Conservation (phyloP, 2,888 invertebrate species). For the Saturnia japonica region DNA sequence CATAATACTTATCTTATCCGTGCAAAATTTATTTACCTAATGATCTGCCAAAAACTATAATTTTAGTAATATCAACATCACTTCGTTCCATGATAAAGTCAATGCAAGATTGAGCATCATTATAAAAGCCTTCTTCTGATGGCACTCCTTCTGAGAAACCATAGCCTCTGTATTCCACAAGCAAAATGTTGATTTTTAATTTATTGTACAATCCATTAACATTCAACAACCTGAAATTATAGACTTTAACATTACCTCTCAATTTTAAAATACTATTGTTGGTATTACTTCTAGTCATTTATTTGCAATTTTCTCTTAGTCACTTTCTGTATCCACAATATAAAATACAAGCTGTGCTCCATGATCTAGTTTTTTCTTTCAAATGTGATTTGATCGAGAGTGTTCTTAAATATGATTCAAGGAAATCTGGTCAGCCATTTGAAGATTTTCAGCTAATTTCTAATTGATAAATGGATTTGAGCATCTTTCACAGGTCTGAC, state of each 20-base stretch:
- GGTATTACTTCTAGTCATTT: not conserved
- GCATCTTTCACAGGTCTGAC: no score
- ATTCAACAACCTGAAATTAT: constrained; percentile 88
- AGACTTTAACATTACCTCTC: not conserved
- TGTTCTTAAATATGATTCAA: no score
- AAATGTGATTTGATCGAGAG: no score
- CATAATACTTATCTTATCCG: not conserved
- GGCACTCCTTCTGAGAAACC: constrained; percentile 95
- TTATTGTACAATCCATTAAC: constrained; percentile 92
- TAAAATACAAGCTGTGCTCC: no score
- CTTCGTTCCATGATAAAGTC: constrained; percentile 90
- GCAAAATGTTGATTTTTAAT: constrained; percentile 91
- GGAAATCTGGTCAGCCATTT: no score
- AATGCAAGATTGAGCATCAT: constrained; percentile 93
- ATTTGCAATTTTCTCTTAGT: not conserved
- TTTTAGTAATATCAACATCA: constrained; percentile 92
- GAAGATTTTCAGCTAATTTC: no score
- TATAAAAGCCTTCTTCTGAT: constrained; percentile 92
- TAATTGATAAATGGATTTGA: no score
- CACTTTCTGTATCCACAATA: no score
- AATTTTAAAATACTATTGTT: not conserved
- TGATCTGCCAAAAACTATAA: constrained; percentile 95
- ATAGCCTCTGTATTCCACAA: constrained; percentile 98
- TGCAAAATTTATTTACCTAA: constrained; percentile 81
- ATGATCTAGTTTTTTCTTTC: no score